Base-by-base conservation (phyloP, 2,113 vertebrate genomes). In the Chelonoidis abingdonii region DNA sequence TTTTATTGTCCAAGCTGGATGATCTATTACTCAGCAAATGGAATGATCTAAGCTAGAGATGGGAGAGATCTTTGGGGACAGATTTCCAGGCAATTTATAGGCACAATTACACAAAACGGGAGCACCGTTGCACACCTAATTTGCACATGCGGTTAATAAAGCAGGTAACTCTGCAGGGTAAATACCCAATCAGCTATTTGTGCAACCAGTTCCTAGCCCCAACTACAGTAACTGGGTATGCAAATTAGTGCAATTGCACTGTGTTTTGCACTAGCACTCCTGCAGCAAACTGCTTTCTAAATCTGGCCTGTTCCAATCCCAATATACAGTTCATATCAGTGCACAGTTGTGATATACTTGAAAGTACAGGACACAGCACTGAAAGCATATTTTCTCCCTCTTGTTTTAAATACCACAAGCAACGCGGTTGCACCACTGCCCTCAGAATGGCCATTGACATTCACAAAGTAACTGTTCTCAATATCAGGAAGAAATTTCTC, bases 21-120 rank as follows among this genome's bases (percentile, higher is more conserved):
- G 93, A 96, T 97, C 83, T 95, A 96, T 88, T 95, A 92, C 93
- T 97, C 95, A 91, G 90, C 75, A 97, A 94, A 94, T 83, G 94
- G 89, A 96, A 96, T 92, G 57, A 95, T 95, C 93, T 94, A 65
- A 91, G 90, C 85, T 65, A 93, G 83, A 95, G 72, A 86, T 89
- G 80, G 95, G 94, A 94, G 62, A 95, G 92, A 96, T 95, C 95
- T 94, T 92, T 52, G 2, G 90, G 95, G 96, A 96, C 80, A 96
- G 86, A 95, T 97, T 97, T 96, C 84, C 59, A 82, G 90, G 72
- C 54, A 92, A 96, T 96, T 95, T 96, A 84, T 65, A 78, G 95
- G 24, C 85, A 72, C 38, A 82, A 17, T 96, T 94, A 92, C 89
- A 62, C 81, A 92, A 95, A 95, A 92, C 91, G 87, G 78, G 92